Conservation (phyloP, 2,113 vertebrate genomes). For the Marmota flaviventris region DNA sequence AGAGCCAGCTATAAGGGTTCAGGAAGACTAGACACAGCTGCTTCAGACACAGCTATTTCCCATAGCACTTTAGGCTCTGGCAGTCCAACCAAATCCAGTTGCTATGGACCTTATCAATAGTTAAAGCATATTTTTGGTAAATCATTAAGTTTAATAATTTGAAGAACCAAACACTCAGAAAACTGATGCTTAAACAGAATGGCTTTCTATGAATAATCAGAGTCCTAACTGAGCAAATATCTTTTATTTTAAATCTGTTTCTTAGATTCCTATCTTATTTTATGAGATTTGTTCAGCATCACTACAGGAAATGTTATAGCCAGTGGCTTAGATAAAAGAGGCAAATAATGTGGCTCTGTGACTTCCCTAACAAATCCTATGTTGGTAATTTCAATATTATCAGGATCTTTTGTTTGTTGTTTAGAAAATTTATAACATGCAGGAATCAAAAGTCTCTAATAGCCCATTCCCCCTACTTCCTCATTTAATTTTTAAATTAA, state of each 20-base stretch:
- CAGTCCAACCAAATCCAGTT: background rate
- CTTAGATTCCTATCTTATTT: background rate
- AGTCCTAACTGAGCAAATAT: background rate
- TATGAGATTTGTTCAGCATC: background rate
- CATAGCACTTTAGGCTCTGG: background rate
- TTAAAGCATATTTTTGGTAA: background rate
- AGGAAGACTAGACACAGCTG: background rate
- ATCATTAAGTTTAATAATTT: conserved; percentile 28
- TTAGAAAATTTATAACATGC: background rate
- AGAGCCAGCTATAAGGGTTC: background rate
- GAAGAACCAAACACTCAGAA: conserved; percentile 37
- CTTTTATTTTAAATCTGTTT: conserved; percentile 26
- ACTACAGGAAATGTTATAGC: background rate
- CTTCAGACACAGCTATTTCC: background rate
- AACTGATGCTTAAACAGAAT: conserved; percentile 12
- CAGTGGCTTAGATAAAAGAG: background rate
- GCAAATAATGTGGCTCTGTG: background rate
- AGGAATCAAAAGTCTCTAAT: background rate
- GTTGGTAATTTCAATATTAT: conserved; percentile 10
- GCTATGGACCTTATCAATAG: background rate
- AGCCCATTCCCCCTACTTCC: background rate
- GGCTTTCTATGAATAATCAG: conserved; percentile 12
- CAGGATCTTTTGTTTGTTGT: background rate
- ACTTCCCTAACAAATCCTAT: background rate
- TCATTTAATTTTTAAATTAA: background rate